Evolutionary conservation across 2,888 invertebrate genomes (phyloP).

Genomic region (Melinopterus prodromus): DNA sequence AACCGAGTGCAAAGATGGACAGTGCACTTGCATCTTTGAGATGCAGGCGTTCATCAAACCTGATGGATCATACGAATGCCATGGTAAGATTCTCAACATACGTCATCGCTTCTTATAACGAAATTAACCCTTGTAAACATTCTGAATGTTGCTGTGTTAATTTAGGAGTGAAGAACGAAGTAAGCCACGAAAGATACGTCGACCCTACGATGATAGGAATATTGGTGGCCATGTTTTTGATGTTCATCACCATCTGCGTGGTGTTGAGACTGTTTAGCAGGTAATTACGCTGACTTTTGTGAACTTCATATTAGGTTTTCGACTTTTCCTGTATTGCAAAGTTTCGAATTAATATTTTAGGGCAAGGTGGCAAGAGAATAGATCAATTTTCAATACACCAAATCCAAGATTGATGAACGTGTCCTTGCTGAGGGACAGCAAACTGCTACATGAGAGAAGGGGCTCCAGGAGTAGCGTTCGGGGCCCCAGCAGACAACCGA

Average conservation of each 20-base stretch:
- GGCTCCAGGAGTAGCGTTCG: slow-evolving; percentile 82
- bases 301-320: background rate
- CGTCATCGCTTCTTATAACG: background rate
- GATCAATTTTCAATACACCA: slow-evolving; percentile 93
- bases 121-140: background rate
- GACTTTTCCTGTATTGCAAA: background rate
- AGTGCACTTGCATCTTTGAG: slow-evolving; percentile 83
- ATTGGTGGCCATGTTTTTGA: slow-evolving; percentile 88
- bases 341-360: slow-evolving; percentile 63
- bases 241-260: slow-evolving; percentile 94
- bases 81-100: slow-evolving; percentile 66
- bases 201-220: slow-evolving; percentile 93
- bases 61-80: slow-evolving; percentile 78
- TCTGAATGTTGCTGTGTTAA: slow-evolving; percentile 37
- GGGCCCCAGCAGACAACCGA: slow-evolving; percentile 84
- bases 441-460: slow-evolving; percentile 80
- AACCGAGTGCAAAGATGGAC: slow-evolving; percentile 82
- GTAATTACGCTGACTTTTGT: slow-evolving; percentile 60
- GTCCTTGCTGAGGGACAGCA: slow-evolving; percentile 82
- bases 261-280: slow-evolving; percentile 92
- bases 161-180: slow-evolving; percentile 67
- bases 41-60: slow-evolving; percentile 74
- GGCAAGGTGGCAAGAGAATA: slow-evolving; percentile 90
- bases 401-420: slow-evolving; percentile 95
- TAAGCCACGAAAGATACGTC: slow-evolving; percentile 72